These are phyloP conservation scores for Sebastes vulpes DNA, from an alignment of 2,797 vertebrate species.

Conservation along the genomic window DNA sequence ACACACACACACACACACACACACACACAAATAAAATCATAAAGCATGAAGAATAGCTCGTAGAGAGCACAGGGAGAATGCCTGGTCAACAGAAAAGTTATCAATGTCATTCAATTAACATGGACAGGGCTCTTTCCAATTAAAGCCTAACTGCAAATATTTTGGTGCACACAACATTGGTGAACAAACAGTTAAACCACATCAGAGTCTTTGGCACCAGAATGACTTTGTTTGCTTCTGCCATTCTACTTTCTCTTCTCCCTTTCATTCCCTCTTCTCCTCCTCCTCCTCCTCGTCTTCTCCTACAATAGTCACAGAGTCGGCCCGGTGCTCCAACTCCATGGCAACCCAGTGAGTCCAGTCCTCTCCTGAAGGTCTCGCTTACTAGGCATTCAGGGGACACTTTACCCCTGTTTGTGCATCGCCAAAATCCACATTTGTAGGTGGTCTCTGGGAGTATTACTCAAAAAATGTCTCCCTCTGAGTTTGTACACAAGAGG, in stretches of 20 bases:
- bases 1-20: too few relatives aligned
- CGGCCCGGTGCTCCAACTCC: slow-evolving; percentile 61
- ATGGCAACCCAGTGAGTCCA: slow-evolving; percentile 65
- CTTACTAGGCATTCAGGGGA: slow-evolving; percentile 30
- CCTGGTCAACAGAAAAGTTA: slow-evolving; percentile 1
- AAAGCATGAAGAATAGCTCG: background rate
- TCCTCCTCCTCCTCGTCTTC: slow-evolving; percentile 19
- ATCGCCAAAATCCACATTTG: slow-evolving; percentile 9
- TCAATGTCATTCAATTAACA: slow-evolving; percentile 27
- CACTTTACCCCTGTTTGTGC: slow-evolving; percentile 18
- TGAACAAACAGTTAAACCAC: slow-evolving; percentile 35
- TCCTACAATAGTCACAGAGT: slow-evolving; percentile 65
- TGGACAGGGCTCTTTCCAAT: slow-evolving; percentile 4
- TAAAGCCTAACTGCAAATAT: background rate
- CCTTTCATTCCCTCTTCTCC: slow-evolving; percentile 17
- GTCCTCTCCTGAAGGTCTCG: slow-evolving; percentile 26
- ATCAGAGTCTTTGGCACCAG: slow-evolving; percentile 41
- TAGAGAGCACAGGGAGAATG: background rate
- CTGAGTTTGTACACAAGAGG: slow-evolving; percentile 18
- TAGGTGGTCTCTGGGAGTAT: slow-evolving; percentile 56
- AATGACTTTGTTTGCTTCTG: slow-evolving; percentile 36
- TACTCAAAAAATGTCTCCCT: slow-evolving; percentile 17
- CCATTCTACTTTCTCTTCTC: slow-evolving; percentile 16
- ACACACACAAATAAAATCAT: background rate
- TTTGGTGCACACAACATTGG: background rate